Evolutionary conservation across 1,140 invertebrate genomes (phyloP), one percentile per base, ranked within the genome.

Genomic region (Cotesia glomerata): DNA sequence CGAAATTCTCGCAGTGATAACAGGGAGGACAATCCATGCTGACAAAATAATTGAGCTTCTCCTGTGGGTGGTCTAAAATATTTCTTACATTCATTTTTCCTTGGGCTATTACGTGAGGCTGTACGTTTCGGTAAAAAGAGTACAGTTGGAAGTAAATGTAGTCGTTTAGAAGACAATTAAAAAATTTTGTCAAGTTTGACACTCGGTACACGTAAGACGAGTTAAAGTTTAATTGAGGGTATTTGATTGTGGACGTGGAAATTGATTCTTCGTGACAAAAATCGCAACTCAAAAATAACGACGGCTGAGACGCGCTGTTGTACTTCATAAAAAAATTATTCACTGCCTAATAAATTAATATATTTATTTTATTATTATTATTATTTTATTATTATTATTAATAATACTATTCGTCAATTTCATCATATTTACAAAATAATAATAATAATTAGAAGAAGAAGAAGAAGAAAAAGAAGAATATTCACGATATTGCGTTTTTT

Each of bases 31-130:
- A 74, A 7, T 78, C 77, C 16, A 85, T 62, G 2, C 80, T 77
- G 0, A 77, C 73, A 1, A 82, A 71, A 1, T 83, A 86, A 58
- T 80, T 79, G 32, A 84, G 39, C 32, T 86, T 86, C 26, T 83
- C 85, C 66, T 85, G 81, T 0, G 84, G 83, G 77, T 85, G 82
- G 69, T 82, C 76, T 7, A 86, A 39, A 34, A 85, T 83, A 36
- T 85, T 79, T 68, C 80, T 77, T 52, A 84, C 65, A 64, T 74
- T 77, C 2, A 85, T 73, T 68, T 80, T 80, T 2, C 78, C 83
- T 5, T 69, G 49, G 5, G 81, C 83, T 2, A 83, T 61, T 0
- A 66, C 39, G 34, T 74, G 80, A 49, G 51, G 67, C 7, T 69
- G 68, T 1, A 34, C 3, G 4, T 39, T 56, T 18, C 78, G 75